Base-by-base conservation (phyloP, 2,113 vertebrate species). In the Ameiurus melas region DNA sequence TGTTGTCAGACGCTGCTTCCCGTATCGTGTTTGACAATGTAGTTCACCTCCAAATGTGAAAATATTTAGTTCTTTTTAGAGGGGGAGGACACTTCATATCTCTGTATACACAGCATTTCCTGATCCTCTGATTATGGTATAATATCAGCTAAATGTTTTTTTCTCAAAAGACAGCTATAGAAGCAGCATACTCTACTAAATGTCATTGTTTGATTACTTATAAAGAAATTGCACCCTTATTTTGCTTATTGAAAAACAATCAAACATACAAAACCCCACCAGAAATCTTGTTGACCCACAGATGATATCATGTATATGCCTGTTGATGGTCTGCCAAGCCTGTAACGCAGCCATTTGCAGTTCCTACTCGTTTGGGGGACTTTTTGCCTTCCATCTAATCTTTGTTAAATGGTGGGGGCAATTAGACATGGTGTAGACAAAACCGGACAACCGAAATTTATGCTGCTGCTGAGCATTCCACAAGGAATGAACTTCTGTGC, bases 391-490 rank as follows among this genome's bases (percentile, higher is more conserved):
- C 43, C 22, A 43, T 83, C 80, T 83, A 39, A 83, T 83, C 80
- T 43, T 83, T 2, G 19, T 62, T 62, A 83, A 83, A 83, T 27
- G 57, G 57, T 27, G 10, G 80, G 57, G 80, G 57, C 57, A 83
- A 83, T 83, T 83, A 83, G 79, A 58, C 53, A 36, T 22, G 53
- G 79, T 81, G 79, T 36, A 81, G 55, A 16, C 12, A 33, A 43
- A 83, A 83, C 57, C 33, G 33, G 80, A 83, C 80, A 39, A 83
- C 80, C 1, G 5, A 83, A 62, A 83, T 83, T 62, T 83, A 53
- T 33, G 53, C n/a, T 58, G 19, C 53, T 58, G 80, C 33, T 62
- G 80, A 82, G 80, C 9, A 60, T 10, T n/a, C n/a, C 57, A 39
- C 80, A 39, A 30, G 55, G 30, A 82, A 82, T 82, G 80, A 57